These are phyloP conservation scores for Drosophila paulistorum DNA, from an alignment of 1,140 invertebrate species.

Conservation along the genomic window DNA sequence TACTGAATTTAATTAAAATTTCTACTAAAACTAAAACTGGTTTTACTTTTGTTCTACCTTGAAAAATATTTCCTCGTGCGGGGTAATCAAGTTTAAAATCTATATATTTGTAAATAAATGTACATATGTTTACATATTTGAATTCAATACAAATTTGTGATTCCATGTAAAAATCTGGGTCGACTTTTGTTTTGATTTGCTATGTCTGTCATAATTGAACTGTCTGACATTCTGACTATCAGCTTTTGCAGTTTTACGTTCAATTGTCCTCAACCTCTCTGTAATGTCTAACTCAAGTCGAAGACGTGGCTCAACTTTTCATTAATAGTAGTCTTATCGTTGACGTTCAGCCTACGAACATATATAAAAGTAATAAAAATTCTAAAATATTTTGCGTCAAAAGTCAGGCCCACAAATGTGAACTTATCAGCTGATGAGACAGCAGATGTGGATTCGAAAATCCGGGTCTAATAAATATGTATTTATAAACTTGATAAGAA, in stretches of 20 bases:
- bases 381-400: slow-evolving; percentile 10
- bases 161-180: background rate
- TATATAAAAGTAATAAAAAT: background rate
- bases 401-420: slow-evolving; percentile 11
- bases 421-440: slow-evolving; percentile 3
- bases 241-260: slow-evolving; percentile 20
- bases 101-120: too few relatives aligned
- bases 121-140: too few relatives aligned
- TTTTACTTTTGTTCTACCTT: background rate
- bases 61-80: too few relatives aligned
- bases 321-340: background rate
- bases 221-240: slow-evolving; percentile 24
- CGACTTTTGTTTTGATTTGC: background rate
- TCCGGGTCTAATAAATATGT: slow-evolving; percentile 18
- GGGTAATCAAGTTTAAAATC: too few relatives aligned
- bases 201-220: slow-evolving; percentile 24
- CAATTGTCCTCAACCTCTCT: slow-evolving; percentile 22
- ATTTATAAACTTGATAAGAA: slow-evolving; percentile 11
- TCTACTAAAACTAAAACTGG: background rate
- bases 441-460: slow-evolving; percentile 13
- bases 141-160: background rate
- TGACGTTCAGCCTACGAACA: background rate
- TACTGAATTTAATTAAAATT: background rate
- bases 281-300: background rate
- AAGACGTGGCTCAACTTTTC: background rate